Percentiles rank a stretch among this genome's conserved stretches.
These are phyloP conservation scores for Nerophis ophidion DNA, from an alignment of 2,113 vertebrate species.

Conservation along the genomic window DNA sequence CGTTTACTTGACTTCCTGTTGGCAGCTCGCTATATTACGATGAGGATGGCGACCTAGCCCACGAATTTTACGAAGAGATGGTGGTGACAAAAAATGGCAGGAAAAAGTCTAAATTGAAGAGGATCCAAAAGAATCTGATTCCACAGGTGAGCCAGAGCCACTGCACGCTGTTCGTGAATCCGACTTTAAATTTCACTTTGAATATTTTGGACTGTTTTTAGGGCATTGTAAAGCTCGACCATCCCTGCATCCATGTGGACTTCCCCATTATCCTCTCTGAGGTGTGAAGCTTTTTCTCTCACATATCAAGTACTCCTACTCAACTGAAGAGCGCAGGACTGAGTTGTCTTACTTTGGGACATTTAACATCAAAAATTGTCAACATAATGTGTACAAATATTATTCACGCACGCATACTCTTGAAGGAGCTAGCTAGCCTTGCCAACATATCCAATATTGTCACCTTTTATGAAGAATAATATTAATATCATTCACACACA, in stretches of 20 bases:
- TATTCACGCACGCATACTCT: no score
- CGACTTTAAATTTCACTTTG: no score
- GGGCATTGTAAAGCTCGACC: slow-evolving; percentile 91
- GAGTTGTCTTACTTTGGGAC: slow-evolving; percentile 6
- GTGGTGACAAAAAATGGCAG: slow-evolving; percentile 95
- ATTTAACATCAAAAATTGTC: slow-evolving; percentile 11
- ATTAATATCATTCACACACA: no score
- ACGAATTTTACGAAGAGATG: slow-evolving; percentile 97
- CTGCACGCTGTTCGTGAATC: no score
- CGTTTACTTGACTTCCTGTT: slow-evolving; percentile 9
- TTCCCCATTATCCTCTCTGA: slow-evolving; percentile 96
- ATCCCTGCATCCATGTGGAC: slow-evolving; percentile 92
- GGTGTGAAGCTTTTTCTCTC: slow-evolving; percentile 73
- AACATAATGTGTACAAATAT: not conserved
- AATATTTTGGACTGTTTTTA: slow-evolving; percentile 38
- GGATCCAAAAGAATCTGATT: slow-evolving; percentile 93
- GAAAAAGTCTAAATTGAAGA: slow-evolving; percentile 92
- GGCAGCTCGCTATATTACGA: slow-evolving; percentile 92
- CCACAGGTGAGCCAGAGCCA: slow-evolving; percentile 81
- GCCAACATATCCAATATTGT: no score
- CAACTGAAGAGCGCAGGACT: slow-evolving; percentile 9
- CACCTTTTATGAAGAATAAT: no score
- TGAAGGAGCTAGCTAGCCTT: no score
- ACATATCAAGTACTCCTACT: slow-evolving; percentile 21
- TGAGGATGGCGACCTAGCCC: slow-evolving; percentile 95